Evolutionary conservation across 2,888 invertebrate genomes (phyloP), one percentile per base, ranked within the genome.

Genomic region (Catocala nupta): DNA sequence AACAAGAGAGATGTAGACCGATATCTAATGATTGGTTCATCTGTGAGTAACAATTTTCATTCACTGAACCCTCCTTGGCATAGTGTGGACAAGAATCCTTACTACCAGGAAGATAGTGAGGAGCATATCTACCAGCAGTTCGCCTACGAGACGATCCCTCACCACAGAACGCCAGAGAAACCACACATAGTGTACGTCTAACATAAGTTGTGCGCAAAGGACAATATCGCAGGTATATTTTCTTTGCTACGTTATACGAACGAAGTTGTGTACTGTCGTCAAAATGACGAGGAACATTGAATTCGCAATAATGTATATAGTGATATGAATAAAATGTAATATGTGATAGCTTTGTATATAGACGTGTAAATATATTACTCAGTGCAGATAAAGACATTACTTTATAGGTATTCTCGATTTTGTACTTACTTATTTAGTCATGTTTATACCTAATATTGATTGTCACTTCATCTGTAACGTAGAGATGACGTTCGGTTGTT

Each of bases 181-280:
- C 95, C 95, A 65, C 95, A 95, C 88, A 95, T 95, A 91, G 95
- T 95, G 88, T 95, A 95, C 79, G 95, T 95, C 81, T 95, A 95
- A 94, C 94, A 92, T 84, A 92, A 89, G 86, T 86, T 90, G 87
- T 88, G 84, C 77, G 86, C 86, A 85, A 88, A 85, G 87, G 87
- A 91, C 90, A 87, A 87, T 90, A 84, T 89, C 81, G 80, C 78
- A 73, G 82, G 87, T 86, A 86, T 86, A 84, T 86, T 85, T 82
- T 86, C 85, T 85, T 89, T 88, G 85, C 85, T 88, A 81, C 79
- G 84, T 82, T 84, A 82, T 84, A 84, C 82, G 77, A 86, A 85
- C 81, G 80, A 81, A 78, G 70, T 76, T 73, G 82, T 83, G 83
- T 86, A 85, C 75, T 81, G 81, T 84, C 86, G 88, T 86, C 84